These are phyloP conservation scores for Pemphredon lugubris DNA, from an alignment of 2,888 invertebrate species.

Conservation along the genomic window DNA sequence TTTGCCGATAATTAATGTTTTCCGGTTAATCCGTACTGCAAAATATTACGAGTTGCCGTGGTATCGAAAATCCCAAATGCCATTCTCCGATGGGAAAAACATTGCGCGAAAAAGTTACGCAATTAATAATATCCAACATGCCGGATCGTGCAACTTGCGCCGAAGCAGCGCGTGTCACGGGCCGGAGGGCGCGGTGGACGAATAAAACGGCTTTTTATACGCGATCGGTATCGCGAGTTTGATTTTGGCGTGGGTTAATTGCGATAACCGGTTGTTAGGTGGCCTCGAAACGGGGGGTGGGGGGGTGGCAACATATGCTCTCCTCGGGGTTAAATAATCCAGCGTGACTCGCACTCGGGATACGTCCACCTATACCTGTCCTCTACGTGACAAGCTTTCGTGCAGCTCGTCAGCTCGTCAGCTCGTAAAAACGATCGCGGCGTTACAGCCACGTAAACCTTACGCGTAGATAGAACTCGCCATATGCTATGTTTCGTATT, in stretches of 20 bases:
- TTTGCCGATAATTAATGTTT: too few relatives aligned
- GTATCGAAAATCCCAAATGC: too few relatives aligned
- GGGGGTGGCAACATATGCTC: slow-evolving; percentile 58
- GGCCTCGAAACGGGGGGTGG: neutral
- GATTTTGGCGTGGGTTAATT: slow-evolving; percentile 70
- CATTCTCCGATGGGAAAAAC: too few relatives aligned
- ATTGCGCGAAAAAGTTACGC: too few relatives aligned
- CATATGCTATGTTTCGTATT: slow-evolving; percentile 33
- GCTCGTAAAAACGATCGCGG: slow-evolving; percentile 57
- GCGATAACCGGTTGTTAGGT: slow-evolving; percentile 65
- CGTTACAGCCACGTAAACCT: slow-evolving; percentile 45
- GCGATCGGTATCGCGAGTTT: slow-evolving; percentile 53
- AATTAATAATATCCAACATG: too few relatives aligned
- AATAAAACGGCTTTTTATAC: slow-evolving; percentile 44
- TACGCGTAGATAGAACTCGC: slow-evolving; percentile 15
- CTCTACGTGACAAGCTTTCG: slow-evolving; percentile 62
- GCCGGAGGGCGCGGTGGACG: neutral
- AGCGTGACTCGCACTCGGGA: slow-evolving; percentile 39
- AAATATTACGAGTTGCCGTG: too few relatives aligned
- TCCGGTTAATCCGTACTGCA: too few relatives aligned
- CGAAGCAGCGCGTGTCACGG: too few relatives aligned
- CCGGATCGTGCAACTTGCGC: neutral
- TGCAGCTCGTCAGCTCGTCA: slow-evolving; percentile 61
- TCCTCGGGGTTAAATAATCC: slow-evolving; percentile 67
- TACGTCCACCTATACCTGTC: slow-evolving; percentile 18